Conservation (phyloP, 2,797 vertebrate species). For the Poliocrania exsul region DNA sequence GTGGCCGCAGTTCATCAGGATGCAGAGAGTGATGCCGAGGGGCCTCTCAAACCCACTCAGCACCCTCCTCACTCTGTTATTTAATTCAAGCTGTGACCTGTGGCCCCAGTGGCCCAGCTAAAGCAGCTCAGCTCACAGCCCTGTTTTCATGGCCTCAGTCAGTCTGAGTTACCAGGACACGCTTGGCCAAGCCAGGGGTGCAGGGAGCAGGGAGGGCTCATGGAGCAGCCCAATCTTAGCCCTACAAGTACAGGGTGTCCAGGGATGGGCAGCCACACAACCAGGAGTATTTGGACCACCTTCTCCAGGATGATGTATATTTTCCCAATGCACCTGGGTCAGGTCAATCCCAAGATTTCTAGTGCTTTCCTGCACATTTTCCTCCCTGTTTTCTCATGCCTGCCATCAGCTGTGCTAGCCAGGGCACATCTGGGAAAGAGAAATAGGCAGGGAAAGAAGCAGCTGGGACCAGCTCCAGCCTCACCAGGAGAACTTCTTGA, state of each 20-base stretch:
- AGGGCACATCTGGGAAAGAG: not conserved
- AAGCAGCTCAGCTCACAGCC: not conserved
- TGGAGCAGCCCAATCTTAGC: not conserved
- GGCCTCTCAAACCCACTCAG: not conserved
- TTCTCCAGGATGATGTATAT: not conserved
- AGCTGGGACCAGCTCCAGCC: constrained; percentile 1
- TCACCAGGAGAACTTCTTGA: not conserved
- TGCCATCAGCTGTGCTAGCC: not conserved
- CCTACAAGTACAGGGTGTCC: not conserved
- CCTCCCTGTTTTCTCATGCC: not conserved
- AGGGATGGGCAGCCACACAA: not conserved
- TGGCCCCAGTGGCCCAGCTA: not conserved
- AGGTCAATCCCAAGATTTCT: not conserved
- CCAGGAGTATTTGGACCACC: fast-evolving
- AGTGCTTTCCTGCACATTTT: not conserved
- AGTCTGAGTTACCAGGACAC: fast-evolving
- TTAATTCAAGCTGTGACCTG: not conserved
- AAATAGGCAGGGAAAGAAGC: not conserved
- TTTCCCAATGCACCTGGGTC: not conserved
- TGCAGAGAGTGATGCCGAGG: fast-evolving
- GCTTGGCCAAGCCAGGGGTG: not conserved
- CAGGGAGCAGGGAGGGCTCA: not conserved
- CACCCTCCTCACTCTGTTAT: not conserved
- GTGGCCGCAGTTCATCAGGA: not conserved
- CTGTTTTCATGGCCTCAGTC: not conserved